Base-by-base conservation (phyloP, 37 sponge, comb jelly and placozoan species). In the Halichondria panicea region DNA sequence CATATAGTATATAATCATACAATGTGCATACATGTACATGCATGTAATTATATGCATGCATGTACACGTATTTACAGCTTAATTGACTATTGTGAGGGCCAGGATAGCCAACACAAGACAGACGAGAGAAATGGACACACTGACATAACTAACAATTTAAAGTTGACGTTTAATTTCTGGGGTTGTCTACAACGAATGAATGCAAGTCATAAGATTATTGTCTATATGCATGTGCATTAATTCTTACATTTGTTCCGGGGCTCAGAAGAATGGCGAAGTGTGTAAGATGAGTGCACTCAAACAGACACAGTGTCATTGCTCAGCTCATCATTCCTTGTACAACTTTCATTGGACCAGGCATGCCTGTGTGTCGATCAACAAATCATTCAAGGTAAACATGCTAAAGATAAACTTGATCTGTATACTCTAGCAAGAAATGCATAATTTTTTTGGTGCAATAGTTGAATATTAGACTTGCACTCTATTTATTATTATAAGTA, bases 211-310 rank as follows among this genome's bases (percentile, higher is more conserved):
- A n/a, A 7, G n/a, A 27, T 53, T 82, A 40, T 3, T 21, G 31
- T 44, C 33, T 48, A 24, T n/a, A n/a, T n/a, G n/a, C n/a, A n/a
- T n/a, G n/a, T n/a, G n/a, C 66, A 22, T 36, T 11, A 31, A 65
- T 27, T 33, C 71, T 25, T 52, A 70, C 71, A 15, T 70, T 43
- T 15, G 52, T 3, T 21, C 58, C 42, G 19, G 84, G 84, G 68
- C 84, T 83, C 0, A 83, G 76, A n/a, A 88, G 56, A 25, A 88
- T 70, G 58, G 88, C 88, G 72, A 88, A 88, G 74, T 88, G 88
- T 55, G 88, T 88, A 4, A 88, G 72, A 27, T 88, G 88, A 32
- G 63, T 43, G 45, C 88, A 88, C 42, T 38, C 88, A 88, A 22
- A 77, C 38, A 3, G 72, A 52, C 21, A 25, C 59, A 15, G 38